A percentile compares a stretch with the other conserved stretches of the same genome.
Evolutionary conservation across 2,113 vertebrate genomes (phyloP).

Genomic region (Eleginops maclovinus): DNA sequence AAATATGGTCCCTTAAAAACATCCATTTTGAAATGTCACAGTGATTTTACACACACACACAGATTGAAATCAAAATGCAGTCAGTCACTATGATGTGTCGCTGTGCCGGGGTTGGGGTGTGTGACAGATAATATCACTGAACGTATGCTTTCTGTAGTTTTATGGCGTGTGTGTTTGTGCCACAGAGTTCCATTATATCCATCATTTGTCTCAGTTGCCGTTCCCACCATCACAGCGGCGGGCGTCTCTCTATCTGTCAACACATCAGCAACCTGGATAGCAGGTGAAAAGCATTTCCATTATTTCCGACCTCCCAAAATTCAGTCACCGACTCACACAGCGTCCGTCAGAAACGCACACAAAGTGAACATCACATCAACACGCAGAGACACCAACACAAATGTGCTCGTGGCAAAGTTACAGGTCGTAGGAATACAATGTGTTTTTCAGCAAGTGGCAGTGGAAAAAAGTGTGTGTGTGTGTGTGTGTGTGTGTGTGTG

Average conservation of each 20-base stretch:
- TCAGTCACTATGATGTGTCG: not conserved
- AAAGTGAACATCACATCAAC: constrained; percentile 12
- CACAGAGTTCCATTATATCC: constrained; percentile 19
- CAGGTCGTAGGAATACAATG: constrained; percentile 8
- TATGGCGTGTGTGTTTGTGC: not conserved
- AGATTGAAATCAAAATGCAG: not conserved
- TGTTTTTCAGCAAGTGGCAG: constrained; percentile 33
- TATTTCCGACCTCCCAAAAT: constrained; percentile 8
- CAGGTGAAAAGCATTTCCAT: constrained; percentile 34
- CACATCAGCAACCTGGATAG: constrained; percentile 24
- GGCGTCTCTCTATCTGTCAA: constrained; percentile 20
- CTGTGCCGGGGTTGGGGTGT: not conserved
- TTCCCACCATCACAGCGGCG: constrained; percentile 32
- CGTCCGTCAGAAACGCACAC: not conserved
- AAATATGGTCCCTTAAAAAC: not conserved
- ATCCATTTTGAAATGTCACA: not conserved
- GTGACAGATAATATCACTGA: not conserved
- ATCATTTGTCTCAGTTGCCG: constrained; percentile 31
- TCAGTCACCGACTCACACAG: constrained; percentile 9
- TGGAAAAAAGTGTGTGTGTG: not conserved
- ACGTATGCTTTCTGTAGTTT: not conserved
- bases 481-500: constrained; percentile 12
- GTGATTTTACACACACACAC: not conserved
- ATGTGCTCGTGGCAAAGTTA: not conserved
- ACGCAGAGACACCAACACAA: not conserved